Base-by-base conservation (phyloP, 2,888 invertebrate genomes). In the Clivina fossor region DNA sequence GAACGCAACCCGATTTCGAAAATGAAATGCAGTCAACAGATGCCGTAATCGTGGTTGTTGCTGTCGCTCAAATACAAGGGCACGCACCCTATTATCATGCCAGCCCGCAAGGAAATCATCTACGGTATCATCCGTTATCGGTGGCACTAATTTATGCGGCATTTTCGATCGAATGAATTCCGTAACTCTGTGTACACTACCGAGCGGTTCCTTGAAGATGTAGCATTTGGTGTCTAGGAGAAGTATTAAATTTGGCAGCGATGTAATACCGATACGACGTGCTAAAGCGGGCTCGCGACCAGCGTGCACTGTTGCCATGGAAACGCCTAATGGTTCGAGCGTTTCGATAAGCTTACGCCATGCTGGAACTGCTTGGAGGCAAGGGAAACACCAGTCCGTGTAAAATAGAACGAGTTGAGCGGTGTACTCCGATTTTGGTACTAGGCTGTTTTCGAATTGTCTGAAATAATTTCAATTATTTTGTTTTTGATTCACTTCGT, bases 381-480 rank as follows among this genome's bases (percentile, higher is more conserved):
- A 97, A 43, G 90, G 85, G 72, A 93, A 91, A 71, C 96, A 97
- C 89, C 93, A 94, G 73, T 96, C 95, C 4, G 91, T 88, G 74
- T 94, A 97, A 72, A 93, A 92, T 63, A 96, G 83, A 43, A 97
- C 80, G 55, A 97, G 76, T 57, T 92, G 88, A 7, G 95, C 93
- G 26, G 86, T 86, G 60, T 82, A 84, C 56, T 81, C 78, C 69
- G 93, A 94, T 69, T 90, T 91, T 58, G 93, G 91, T 49, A 93
- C 72, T 61, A 95, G 81, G 57, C 85, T 85, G 69, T 90, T 91
- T 69, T 94, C 92, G 72, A 89, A 96, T 62, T 91, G 85, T 67
- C 92, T 92, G 56, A 50, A 13, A 51, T 24, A 44, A 28, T 13
- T 28, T n/a, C n/a, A n/a, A n/a, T n/a, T n/a, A n/a, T n/a, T n/a